Base-by-base conservation (phyloP, 1,140 invertebrate genomes). In the Elysia chlorotica region DNA sequence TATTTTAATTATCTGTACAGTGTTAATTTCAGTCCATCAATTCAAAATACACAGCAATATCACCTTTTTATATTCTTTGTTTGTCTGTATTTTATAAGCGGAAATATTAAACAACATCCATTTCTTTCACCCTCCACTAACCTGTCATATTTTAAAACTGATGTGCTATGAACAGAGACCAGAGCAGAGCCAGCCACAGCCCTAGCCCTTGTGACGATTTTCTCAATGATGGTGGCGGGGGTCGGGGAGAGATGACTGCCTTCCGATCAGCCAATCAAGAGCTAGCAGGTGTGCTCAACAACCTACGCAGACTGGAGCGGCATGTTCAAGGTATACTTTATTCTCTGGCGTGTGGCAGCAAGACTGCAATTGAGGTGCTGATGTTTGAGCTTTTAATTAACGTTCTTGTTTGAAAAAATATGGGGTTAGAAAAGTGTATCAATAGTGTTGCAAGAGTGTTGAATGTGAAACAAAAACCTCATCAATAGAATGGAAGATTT, bases 271-370 rank as follows among this genome's bases (percentile, higher is more conserved):
- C 83, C 76, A 85, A 85, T 78, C 84, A 88, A 76, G 90, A 91
- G 78, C 80, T 91, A 65, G 89, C 90, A 25, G 89, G 88, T 30
- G 90, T 90, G 59, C 81, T 91, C 25, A 89, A 89, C 74, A 91
- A 91, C 83, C 83, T 91, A 35, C 90, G 91, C 75, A 89, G 89
- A 78, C 84, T 91, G 48, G 90, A 91, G 80, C 89, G 90, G 76
- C 89, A 89, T 75, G 82, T 91, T 56, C 88, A 90, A 83, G 88
- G 90, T 91, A 87, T 79, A 81, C 72, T 36, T 63, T 66, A 61
- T 33, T 10, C 41, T 48, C n/a, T n/a, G 10, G 41, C 41, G 10
- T 10, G 41, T 48, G 41, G 10, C 41, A 14, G 41, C 41, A 10
- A 48, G 10, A 14, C 10, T 48, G 10, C 41, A 14, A 10, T 48